These are phyloP conservation scores for Hirtodrosophila confusa DNA, from an alignment of 2,888 invertebrate genomes.

Conservation along the genomic window DNA sequence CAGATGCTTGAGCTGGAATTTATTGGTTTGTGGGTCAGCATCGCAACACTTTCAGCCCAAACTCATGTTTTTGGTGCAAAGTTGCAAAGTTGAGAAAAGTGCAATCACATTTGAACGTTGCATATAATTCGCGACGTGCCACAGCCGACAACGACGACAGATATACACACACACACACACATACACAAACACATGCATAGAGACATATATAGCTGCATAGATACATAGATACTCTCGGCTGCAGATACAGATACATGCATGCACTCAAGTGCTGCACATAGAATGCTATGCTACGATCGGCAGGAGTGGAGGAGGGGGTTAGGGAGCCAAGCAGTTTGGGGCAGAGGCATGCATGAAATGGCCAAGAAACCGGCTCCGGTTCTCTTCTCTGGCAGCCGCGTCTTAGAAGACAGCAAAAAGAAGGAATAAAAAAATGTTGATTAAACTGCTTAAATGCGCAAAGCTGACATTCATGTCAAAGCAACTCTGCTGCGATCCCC, in stretches of 20 bases:
- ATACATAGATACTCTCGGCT: constrained; percentile 43
- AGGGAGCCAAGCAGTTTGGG: neutral
- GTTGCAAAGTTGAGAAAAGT: constrained; percentile 67
- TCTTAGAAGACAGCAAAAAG: constrained; percentile 57
- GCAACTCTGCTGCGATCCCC: constrained; percentile 50
- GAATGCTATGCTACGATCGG: constrained; percentile 41
- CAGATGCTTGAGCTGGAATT: constrained; percentile 75
- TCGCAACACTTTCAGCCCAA: constrained; percentile 57
- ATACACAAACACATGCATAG: constrained; percentile 10
- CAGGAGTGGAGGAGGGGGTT: neutral
- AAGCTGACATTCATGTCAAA: constrained; percentile 82
- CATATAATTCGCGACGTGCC: constrained; percentile 62
- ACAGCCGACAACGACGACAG: constrained; percentile 16
- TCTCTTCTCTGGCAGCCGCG: constrained; percentile 43
- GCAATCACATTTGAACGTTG: constrained; percentile 72
- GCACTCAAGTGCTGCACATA: constrained; percentile 64
- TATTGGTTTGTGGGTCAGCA: constrained; percentile 78
- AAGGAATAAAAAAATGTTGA: constrained; percentile 64
- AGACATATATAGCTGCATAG: constrained; percentile 25
- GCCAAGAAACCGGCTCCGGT: constrained; percentile 67
- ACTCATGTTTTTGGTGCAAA: constrained; percentile 2
- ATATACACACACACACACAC: constrained; percentile 18
- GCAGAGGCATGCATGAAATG: constrained; percentile 55
- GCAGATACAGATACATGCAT: constrained; percentile 45
- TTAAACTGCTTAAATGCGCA: constrained; percentile 81